phyloP scores from a whole-genome alignment of 2,888 invertebrate genomes.

The Clistopyga incitator region DNA sequence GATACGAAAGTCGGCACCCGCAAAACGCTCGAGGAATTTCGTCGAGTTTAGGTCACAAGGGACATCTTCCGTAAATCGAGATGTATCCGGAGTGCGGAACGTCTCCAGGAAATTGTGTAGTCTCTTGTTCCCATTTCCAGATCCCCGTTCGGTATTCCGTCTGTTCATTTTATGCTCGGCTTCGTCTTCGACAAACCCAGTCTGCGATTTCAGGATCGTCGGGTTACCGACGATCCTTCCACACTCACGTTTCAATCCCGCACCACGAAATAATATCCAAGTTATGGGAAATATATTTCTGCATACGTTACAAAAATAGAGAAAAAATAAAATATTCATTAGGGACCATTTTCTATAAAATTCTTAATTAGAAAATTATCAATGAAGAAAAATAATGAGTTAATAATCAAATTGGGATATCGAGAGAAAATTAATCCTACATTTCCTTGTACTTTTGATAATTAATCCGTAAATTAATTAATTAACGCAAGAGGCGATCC shows the following conservation, averaged over 20 bases:
- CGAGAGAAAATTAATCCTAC: too few relatives aligned
- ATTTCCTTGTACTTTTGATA: too few relatives aligned
- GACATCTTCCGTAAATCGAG: constrained; percentile 46
- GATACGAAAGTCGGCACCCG: not conserved
- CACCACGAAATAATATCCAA: not conserved
- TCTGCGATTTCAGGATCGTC: not conserved
- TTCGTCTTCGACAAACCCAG: constrained; percentile 17
- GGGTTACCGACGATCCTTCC: not conserved
- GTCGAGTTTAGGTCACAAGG: constrained; percentile 17
- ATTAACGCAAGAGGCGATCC: too few relatives aligned
- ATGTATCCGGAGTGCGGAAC: not conserved
- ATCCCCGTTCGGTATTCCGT: not conserved
- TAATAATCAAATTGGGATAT: too few relatives aligned
- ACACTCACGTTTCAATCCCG: not conserved
- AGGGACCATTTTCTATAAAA: not conserved
- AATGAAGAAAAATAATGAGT: too few relatives aligned
- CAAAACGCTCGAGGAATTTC: constrained; percentile 21
- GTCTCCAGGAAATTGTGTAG: constrained; percentile 37
- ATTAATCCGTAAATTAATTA: too few relatives aligned
- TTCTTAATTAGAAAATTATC: too few relatives aligned
- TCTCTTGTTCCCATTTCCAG: constrained; percentile 4
- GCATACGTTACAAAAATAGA: too few relatives aligned
- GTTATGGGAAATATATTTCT: not conserved
- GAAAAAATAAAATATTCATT: too few relatives aligned
- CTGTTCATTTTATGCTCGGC: constrained; percentile 31